A percentile compares a stretch with the other conserved stretches of the same genome.
Conservation (phyloP, 2,797 vertebrate genomes). For the Percopsis omiscomaycus region DNA sequence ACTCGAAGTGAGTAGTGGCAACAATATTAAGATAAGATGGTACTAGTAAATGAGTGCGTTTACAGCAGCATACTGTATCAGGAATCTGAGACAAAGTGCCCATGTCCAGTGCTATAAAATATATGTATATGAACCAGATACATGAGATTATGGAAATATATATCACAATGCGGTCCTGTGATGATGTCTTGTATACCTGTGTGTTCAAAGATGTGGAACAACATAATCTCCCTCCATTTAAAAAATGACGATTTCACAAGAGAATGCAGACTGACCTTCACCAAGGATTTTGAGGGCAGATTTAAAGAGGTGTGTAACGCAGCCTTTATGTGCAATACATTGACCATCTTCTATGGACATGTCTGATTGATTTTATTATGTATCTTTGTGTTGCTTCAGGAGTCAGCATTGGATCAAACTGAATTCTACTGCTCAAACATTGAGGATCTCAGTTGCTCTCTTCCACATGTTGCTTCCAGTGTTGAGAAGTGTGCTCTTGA, state of each 20-base stretch:
- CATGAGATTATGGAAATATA: too few species aligned
- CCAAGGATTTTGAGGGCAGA: conserved; percentile 80
- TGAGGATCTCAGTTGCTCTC: neutral
- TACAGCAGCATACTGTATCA: neutral
- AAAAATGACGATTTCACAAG: conserved; percentile 59
- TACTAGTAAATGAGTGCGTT: neutral
- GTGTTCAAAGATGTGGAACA: conserved; percentile 81
- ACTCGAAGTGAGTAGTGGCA: conserved; percentile 63
- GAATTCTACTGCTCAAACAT: conserved; percentile 77
- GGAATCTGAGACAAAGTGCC: neutral
- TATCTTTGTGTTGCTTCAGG: conserved; percentile 67
- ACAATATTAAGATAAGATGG: neutral
- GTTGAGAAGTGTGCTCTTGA: conserved; percentile 85
- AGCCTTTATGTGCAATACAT: neutral
- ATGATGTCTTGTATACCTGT: neutral
- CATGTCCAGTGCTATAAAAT: too few species aligned
- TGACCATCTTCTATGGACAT: neutral
- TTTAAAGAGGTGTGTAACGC: conserved; percentile 78
- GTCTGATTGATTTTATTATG: conserved; percentile 2
- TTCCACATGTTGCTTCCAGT: conserved; percentile 67
- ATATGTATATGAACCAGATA: too few species aligned
- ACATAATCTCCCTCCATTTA: conserved; percentile 78
- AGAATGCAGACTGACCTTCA: conserved; percentile 77
- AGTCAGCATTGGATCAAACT: conserved; percentile 71
- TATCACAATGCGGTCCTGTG: neutral